Percentiles rank a stretch among this genome's conserved stretches.
Conservation (phyloP, 2,888 invertebrate species). For the Cephus spinipes region DNA sequence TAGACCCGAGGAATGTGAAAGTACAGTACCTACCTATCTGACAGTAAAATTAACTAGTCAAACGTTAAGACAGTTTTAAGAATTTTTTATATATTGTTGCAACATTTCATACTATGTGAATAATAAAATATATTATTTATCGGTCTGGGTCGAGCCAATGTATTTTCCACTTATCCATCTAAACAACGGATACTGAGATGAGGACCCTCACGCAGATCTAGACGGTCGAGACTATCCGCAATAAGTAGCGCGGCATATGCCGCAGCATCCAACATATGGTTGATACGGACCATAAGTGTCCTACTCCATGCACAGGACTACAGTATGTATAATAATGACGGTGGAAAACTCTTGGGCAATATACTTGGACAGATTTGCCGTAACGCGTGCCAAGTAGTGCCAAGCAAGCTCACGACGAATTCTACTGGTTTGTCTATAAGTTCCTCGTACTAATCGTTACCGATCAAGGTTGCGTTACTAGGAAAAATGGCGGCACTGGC, state of each 20-base stretch:
- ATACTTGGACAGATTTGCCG: neutral
- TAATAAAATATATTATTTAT: neutral
- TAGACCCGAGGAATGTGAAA: constrained; percentile 48
- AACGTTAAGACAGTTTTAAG: neutral
- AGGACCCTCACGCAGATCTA: neutral
- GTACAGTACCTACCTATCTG: constrained; percentile 26
- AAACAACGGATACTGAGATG: neutral
- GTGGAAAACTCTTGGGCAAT: constrained; percentile 26
- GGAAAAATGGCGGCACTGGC: neutral
- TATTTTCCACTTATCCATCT: constrained; percentile 2
- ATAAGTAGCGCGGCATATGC: constrained; percentile 56
- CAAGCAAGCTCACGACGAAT: neutral
- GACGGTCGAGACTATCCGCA: constrained; percentile 23
- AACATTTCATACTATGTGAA: neutral
- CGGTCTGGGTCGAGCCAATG: neutral
- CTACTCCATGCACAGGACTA: constrained; percentile 21
- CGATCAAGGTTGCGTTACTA: neutral
- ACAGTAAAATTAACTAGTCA: neutral
- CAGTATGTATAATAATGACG: constrained; percentile 23
- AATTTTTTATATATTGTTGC: neutral
- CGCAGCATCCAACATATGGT: constrained; percentile 42
- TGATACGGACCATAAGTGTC: constrained; percentile 33
- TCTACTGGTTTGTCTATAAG: neutral
- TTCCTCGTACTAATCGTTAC: neutral
- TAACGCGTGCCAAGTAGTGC: neutral